Base-by-base conservation (phyloP, 2,888 invertebrate genomes). In the Chloroclystis v-ata region DNA sequence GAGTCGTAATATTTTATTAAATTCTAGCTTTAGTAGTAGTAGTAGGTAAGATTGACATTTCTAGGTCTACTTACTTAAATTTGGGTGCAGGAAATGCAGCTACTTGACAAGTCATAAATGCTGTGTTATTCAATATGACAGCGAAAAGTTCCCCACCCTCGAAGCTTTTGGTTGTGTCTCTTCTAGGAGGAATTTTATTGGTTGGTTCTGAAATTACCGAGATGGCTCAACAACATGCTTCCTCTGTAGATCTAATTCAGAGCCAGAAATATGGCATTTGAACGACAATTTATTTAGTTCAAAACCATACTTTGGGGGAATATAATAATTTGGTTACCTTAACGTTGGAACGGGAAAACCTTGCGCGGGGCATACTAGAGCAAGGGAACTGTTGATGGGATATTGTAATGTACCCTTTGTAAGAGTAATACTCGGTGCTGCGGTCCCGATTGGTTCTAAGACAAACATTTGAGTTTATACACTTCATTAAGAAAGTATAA, bases 1-100 rank as follows among this genome's bases (percentile, higher is more conserved):
- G 89, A 57, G 92, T 92, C 69, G 92, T 92, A 78, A 92, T 92
- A 57, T 92, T 90, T 9, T 9, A 92, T 92, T 70, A 92, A 92
- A 93, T 85, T 57, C 82, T 81, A 66, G 54, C 55, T 73, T 70
- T 67, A 57, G 57, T 30, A 20, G 25, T 4, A 28, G 12, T n/a
- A 38, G 32, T 25, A 26, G 20, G 14, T 20, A 20, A 43, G 71
- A 71, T 64, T 69, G 61, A 71, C 64, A 68, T 60, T 66, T 60
- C 60, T 63, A 52, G 49, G 47, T 68, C 65, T 57, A 89, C 90
- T 86, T 90, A 93, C 93, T 92, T 92, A 89, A 90, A 92, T 57
- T 90, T 65, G 52, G 93, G 93, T 54, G 90, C 90, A 52, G 93
- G 93, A 75, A 89, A 93, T 65, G 91, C 92, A 67, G 91, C 91